Conservation (phyloP, 2,113 vertebrate species). For the Gambusia affinis region DNA sequence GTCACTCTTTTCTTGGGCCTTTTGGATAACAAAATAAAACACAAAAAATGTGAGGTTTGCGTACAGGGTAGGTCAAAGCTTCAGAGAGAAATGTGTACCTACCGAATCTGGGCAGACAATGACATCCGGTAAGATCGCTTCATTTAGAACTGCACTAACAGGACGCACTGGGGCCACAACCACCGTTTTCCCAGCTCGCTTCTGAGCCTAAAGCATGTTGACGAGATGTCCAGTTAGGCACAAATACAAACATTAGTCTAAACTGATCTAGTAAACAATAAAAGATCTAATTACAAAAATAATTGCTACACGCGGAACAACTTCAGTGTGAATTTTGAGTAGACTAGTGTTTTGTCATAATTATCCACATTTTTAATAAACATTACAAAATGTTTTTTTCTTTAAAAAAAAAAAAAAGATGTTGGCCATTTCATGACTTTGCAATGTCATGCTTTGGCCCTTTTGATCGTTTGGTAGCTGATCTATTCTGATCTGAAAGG, state of each 20-base stretch:
- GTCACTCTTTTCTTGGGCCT: constrained; percentile 35
- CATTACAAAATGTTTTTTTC: neutral
- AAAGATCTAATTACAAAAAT: neutral
- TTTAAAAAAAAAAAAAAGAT: too few species aligned
- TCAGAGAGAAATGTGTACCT: constrained; percentile 11
- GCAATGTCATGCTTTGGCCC: too few species aligned
- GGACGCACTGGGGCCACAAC: constrained; percentile 33
- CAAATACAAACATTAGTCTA: neutral
- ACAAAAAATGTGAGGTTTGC: neutral
- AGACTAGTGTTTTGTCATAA: neutral
- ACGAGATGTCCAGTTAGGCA: neutral
- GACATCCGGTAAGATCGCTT: constrained; percentile 42
- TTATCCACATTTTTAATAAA: neutral
- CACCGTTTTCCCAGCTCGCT: constrained; percentile 61
- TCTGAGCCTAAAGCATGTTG: constrained; percentile 65
- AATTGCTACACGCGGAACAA: neutral
- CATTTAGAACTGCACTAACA: constrained; percentile 29
- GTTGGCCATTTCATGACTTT: neutral
- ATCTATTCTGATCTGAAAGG: neutral
- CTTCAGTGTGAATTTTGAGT: neutral
- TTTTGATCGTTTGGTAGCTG: neutral
- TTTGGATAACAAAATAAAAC: constrained; percentile 14
- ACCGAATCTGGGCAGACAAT: constrained; percentile 31
- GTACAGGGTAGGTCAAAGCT: neutral
- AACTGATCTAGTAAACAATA: neutral